Evolutionary conservation across 2,113 vertebrate species (phyloP), one percentile per base, ranked within the genome.

Genomic region (Hippocampus mohnikei): DNA sequence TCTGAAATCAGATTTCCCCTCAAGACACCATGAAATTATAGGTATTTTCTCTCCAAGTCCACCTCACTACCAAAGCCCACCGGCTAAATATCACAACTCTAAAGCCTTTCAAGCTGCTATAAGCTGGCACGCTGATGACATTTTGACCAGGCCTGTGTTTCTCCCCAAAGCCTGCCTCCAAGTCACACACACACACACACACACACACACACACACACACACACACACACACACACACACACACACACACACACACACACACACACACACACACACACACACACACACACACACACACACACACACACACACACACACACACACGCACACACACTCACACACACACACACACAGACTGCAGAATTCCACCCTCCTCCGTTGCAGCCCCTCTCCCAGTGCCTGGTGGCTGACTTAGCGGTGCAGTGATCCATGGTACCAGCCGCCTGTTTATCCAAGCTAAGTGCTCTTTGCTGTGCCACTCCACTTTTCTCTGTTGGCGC

Each of bases 1-100:
- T 90, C 87, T 89, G 85, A 91, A 91, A 92, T 93, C 91, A 92
- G 91, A 93, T 92, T 92, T 90, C 88, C 91, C 92, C 91, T 79
- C 89, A 92, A 92, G 90, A 91, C 88, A 91, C 90, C 87, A 84
- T 93, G 91, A 93, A 93, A 93, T 92, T 92, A 92, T 91, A 90
- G 85, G 88, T 91, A 91, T 89, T 89, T 87, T 87, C 85, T 88
- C 84, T 84, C 88, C 86, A 85, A 80, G 80, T 90, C 83, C 87
- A 88, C 87, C 84, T 84, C 85, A 75, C 78, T 72, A 78, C 83
- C 81, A 84, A 90, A 91, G 87, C 91, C 91, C 90, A 89, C 82
- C 84, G 90, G 90, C 92, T 90, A 92, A 91, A 92, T 92, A 91
- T 91, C 90, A 91, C 88, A 91, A 90, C 87, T 92, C 87, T 88